Base-by-base conservation (phyloP, 2,113 vertebrate genomes). In the Hiodon tergisus region DNA sequence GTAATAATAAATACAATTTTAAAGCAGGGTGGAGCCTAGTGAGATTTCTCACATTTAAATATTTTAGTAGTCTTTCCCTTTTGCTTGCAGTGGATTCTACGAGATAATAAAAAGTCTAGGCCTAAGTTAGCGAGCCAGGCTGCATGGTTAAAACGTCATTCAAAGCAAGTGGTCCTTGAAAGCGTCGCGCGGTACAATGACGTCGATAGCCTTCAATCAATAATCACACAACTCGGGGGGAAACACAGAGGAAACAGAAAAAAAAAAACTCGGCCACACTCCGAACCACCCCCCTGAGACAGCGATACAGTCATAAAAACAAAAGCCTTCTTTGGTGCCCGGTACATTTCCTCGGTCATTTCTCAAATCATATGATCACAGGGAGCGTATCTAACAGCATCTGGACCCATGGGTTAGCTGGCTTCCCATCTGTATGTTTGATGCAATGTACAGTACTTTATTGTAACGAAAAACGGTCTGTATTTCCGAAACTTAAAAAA, bases 91-190 rank as follows among this genome's bases (percentile, higher is more conserved):
- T 65, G 81, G 72, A 31, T 88, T 92, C 86, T 90, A 86, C 80
- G 16, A 54, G 84, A 79, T 86, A 81, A 81, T 91, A 90, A 91
- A 91, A 84, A 90, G 89, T 90, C 87, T 90, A 91, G 88, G 85
- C 87, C 91, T 90, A 87, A 88, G 88, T 31, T 31, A 92, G 90
- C 91, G 92, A 92, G 90, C 87, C 91, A 93, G 88, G 88, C 90
- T 93, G 91, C 94, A 90, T 89, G 90, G 89, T 90, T 88, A 91
- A 92, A 91, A 91, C 91, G 89, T 87, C 87, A 90, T 89, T 89
- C 82, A 79, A 87, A 87, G 85, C 84, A 86, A 85, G 77, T 85
- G 86, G 50, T 80, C 91, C 88, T 88, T 83, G 83, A 91, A 31
- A 90, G 86, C 87, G 82, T 89, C 84, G 84, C 87, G 90, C 91